Evolutionary conservation across 2,113 vertebrate genomes (phyloP), one percentile per base, ranked within the genome.

Genomic region (Hemichromis elongatus): DNA sequence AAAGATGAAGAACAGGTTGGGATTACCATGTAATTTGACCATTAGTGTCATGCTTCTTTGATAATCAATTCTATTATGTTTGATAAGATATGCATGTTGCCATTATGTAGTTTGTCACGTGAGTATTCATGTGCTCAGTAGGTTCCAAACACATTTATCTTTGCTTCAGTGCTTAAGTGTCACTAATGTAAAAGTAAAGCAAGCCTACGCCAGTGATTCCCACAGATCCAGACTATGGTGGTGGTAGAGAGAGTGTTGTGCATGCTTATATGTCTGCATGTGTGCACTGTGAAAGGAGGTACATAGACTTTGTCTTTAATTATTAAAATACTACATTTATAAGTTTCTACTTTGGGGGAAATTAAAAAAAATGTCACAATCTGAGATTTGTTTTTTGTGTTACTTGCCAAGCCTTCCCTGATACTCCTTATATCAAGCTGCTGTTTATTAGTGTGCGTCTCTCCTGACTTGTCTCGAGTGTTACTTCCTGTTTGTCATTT

Each of bases 241-340:
- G 21, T 45, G 13, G 21, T 40, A 68, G 35, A 68, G 59, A 21
- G 35, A 42, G 63, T 45, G 66, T 45, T 70, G 37, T 45, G 61
- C 35, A 24, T 1, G 2, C 66, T 45, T 37, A 18, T 45, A 13
- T 68, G 63, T 0, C 59, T 63, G 8, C 12, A 68, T 42, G 63
- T 70, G 66, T 70, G 13, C 13, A 26, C 13, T 70, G 37, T 16
- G 13, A 47, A 47, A 47, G 45, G 14, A 47, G 45, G 14, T 16
- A 6, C n/a, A 70, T 13, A 45, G 24, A 26, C 7, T 2, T 70
- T 70, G 13, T 2, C n/a, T 70, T 70, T 26, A 3, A 45, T 24
- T 42, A 0, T 0, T 6, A 10, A 70, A 42, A 45, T 16, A 70
- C 16, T 4, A 45, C 13, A 16, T 45, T 9, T 3, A 45, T 26